Base-by-base conservation (phyloP, 2,888 invertebrate species). In the Apeira syringaria region DNA sequence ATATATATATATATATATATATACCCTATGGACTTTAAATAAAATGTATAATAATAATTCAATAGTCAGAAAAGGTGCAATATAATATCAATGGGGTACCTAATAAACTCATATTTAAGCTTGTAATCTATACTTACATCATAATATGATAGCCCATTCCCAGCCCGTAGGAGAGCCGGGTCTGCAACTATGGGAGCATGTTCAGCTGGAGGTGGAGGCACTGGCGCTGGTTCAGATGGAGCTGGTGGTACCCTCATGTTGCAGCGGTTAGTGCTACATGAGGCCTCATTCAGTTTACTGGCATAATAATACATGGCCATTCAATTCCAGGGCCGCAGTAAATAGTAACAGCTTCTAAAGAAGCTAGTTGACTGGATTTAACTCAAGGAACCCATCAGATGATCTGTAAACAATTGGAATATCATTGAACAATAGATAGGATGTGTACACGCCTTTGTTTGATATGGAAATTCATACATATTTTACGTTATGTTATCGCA, bases 291-390 rank as follows among this genome's bases (percentile, higher is more conserved):
- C 72, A 92, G 78, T 84, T 92, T 92, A 87, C 92, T 93, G 70
- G 93, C 93, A 90, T 93, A 93, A 77, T 92, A 93, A 90, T 93
- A 93, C 93, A 93, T 93, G 88, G 93, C 93, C 90, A 90, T 90
- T 83, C 82, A 89, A 80, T 79, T 79, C 74, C 74, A 58, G 53
- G 63, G 63, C 59, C 52, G 53, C 63, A 60, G 65, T 57, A 71
- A 59, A 60, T 41, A 50, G 58, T 69, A 67, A 46, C 36, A 30
- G 64, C 72, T 67, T 64, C 64, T 47, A 55, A 29, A 39, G 64
- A 70, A 74, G 67, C 69, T 61, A 35, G 43, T 37, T 54, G 50
- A 43, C 50, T 55, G 53, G 50, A 42, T 59, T 65, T 64, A 70
- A 41, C 39, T 64, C 55, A 62, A 62, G 56, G 62, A 64, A 62